Evolutionary conservation across 2,888 invertebrate genomes (phyloP), one percentile per base, ranked within the genome.

Genomic region (Orthosia gracilis): DNA sequence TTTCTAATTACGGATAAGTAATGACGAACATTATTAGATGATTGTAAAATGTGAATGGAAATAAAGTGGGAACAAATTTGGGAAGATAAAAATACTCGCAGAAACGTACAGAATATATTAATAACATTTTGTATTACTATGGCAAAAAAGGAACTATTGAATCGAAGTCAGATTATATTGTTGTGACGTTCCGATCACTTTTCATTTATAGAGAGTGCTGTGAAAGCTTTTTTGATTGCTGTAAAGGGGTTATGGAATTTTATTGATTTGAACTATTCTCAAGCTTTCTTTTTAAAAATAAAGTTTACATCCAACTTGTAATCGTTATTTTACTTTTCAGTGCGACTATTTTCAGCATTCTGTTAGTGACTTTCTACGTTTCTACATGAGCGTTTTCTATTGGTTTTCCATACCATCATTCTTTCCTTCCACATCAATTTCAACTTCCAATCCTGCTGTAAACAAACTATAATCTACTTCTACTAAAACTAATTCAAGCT

Each of bases 1-100:
- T 79, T 87, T 75, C 80, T 77, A 85, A 88, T 87, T 87, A 85
- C 68, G 52, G n/a, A 65, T 73, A 80, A 82, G 70, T 85, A 87
- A 88, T 80, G 85, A 78, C 66, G 23, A 68, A 86, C 83, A 82
- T 59, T 54, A 80, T 84, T 68, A 67, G 67, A 31, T 49, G 50
- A 62, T 85, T 74, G 69, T 82, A 63, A 68, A 71, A 76, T 74
- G 61, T 47, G 64, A 66, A 67, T 68, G 50, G 15, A 68, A 75
- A 75, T 71, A 52, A 62, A 74, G 59, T 80, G 66, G 57, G 26
- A 59, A 71, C 65, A 63, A 63, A 63, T 82, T 76, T n/a, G 9
- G 0, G 7, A 18, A 13, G 45, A 31, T 15, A 15, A 75, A 73
- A 74, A 74, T 80, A 74, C 55, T 47, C n/a, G 0, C 15, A 12